Base-by-base conservation (phyloP, 2,888 invertebrate genomes). In the Hyppa rectilinea region DNA sequence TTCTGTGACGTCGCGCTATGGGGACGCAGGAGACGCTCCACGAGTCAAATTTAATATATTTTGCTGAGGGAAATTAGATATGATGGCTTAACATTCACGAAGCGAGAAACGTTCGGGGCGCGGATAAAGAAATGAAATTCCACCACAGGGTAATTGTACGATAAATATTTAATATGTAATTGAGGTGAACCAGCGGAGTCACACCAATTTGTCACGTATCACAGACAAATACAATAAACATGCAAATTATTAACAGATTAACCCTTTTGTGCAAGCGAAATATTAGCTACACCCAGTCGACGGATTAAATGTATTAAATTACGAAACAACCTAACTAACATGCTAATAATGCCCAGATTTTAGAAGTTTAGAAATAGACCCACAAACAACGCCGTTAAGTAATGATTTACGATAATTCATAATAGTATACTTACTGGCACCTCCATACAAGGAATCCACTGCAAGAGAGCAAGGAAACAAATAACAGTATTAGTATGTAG, bases 401-500 rank as follows among this genome's bases (percentile, higher is more conserved):
- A 85, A 52, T 59, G 49, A 43, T 75, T 71, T 71, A 70, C 63
- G 55, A 45, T 70, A 64, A 81, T 71, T 69, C 45, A 74, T 79
- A 70, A 62, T 71, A 49, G 55, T 81, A 85, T 93, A 97, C 97
- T 97, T 96, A 97, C 97, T 97, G 93, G 97, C 96, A 93, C 97
- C 97, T 96, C 97, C 97, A 97, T 97, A 97, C 90, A 97, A 95
- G 88, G 97, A 97, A 96, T 97, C 97, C 96, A 97, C 97, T 97
- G 96, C 86, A 93, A 92, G 92, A 83, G 83, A 85, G 92, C 91
- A 92, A 87, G 89, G 90, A 91, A 91, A 89, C 88, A 94, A 95
- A 90, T 62, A 87, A 62, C 40, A 87, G 85, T 76, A 92, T 96
- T 96, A 96, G 95, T 95, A 83, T 58, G 68, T 53, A 80, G 83